Evolutionary conservation across 2,797 vertebrate species (phyloP), one percentile per base, ranked within the genome.

Genomic region (Darevskia mixta): DNA sequence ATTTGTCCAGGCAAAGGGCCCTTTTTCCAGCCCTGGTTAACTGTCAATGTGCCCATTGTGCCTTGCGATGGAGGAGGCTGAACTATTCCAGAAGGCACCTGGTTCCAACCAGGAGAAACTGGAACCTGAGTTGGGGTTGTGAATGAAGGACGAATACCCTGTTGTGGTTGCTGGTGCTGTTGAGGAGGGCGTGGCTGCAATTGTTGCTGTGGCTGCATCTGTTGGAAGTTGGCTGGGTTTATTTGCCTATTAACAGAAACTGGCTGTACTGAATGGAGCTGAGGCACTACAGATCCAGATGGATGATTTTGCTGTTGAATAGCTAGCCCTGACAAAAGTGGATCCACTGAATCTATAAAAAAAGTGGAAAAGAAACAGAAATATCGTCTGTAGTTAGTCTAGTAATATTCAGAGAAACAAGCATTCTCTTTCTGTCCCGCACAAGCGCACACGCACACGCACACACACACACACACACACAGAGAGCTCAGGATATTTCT

Each of bases 21-120:
- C 95, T 99, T 99, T 96, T 99, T 98, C 99, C 98, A 99, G 1
- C 96, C 96, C 94, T 96, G 97, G 92, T 96, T 97, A 93, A 96
- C 93, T 94, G 96, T 82, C 86, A 97, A 95, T 83, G 98, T 97
- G 83, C 97, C 95, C 96, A 98, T 83, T 72, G 97, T 91, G 93
- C 97, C 98, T 95, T 98, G 99, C 88, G 97, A 96, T 61, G 97
- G 97, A 86, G 98, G 98, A 94, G 98, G 97, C 94, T 98, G 98
- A 85, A 99, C 97, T 87, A 98, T 97, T 87, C 98, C 98, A 85
- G 98, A 97, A 86, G 98, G 97, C 94, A 99, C 95, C 96, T 98
- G 99, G 96, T 98, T 99, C 99, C 99, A 99, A 93, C 98, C 98
- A 93, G 98, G 97, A 92, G 98, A 98, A 88, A 98, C 97, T 87